These are phyloP conservation scores for Rhinichthys klamathensis DNA, from an alignment of 2,113 vertebrate species.

Conservation along the genomic window DNA sequence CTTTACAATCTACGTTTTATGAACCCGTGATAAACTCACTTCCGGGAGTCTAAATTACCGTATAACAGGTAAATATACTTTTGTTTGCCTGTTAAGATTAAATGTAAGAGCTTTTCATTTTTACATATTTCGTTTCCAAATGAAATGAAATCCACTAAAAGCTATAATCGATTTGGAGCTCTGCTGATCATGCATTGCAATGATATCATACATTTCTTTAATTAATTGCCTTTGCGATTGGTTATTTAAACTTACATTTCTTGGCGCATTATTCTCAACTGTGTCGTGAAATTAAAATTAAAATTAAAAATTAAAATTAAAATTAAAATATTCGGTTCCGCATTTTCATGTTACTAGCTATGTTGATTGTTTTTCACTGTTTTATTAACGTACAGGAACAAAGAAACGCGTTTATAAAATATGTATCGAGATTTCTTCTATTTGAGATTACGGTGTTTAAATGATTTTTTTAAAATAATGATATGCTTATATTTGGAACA, in stretches of 20 bases:
- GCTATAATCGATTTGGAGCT: not conserved
- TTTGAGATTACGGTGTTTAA: not conserved
- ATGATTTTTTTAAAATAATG: not conserved
- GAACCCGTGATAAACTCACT: slow-evolving; percentile 14
- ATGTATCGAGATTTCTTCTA: not conserved
- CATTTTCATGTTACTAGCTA: not conserved
- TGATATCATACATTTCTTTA: not conserved
- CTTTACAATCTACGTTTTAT: not conserved
- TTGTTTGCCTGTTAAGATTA: not conserved
- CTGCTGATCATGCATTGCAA: not conserved
- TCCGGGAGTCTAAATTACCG: not conserved
- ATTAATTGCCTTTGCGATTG: not conserved
- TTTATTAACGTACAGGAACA: not conserved
- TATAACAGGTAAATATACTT: slow-evolving; percentile 9
- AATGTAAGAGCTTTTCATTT: not conserved
- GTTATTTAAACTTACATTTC: not conserved
- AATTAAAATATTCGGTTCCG: not conserved
- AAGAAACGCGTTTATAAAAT: not conserved
- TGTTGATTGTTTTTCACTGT: not conserved
- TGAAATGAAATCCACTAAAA: not conserved
- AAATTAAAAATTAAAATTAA: too few species aligned
- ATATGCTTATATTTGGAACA: not conserved
- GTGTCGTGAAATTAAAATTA: not conserved
- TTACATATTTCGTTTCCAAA: not conserved
- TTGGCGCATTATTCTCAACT: not conserved